These are phyloP conservation scores for Toxotes chatareus DNA, from an alignment of 2,113 vertebrate species.

Conservation along the genomic window DNA sequence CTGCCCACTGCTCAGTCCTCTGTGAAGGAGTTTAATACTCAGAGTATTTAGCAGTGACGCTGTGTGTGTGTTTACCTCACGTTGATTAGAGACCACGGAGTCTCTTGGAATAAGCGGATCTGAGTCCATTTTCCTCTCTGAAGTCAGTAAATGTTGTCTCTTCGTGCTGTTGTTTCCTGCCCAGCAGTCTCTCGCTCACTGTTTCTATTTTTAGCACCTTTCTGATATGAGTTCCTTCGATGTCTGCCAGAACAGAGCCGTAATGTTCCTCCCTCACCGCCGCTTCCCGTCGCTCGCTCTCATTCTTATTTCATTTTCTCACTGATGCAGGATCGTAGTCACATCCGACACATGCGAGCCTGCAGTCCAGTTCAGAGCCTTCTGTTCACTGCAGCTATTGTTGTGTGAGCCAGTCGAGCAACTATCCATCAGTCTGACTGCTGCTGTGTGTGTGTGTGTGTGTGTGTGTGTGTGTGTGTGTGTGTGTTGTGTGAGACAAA, in stretches of 20 bases:
- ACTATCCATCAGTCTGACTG: slow-evolving; percentile 59
- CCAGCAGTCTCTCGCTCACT: slow-evolving; percentile 6
- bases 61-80: slow-evolving; percentile 20
- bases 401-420: slow-evolving; percentile 34
- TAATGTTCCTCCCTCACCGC: neutral
- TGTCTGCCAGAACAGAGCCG: slow-evolving; percentile 26
- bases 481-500: slow-evolving; percentile 25
- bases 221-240: slow-evolving; percentile 24
- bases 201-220: slow-evolving; percentile 67
- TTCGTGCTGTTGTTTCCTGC: slow-evolving; percentile 9
- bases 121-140: neutral
- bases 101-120: neutral
- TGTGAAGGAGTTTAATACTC: no score
- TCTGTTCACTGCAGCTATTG: slow-evolving; percentile 50
- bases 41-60: no score
- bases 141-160: neutral
- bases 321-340: slow-evolving; percentile 11
- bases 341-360: slow-evolving; percentile 13
- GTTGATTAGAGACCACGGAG: neutral
- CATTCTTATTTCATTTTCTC: slow-evolving; percentile 53
- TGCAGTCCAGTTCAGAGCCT: slow-evolving; percentile 17
- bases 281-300: neutral
- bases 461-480: slow-evolving; percentile 26
- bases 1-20: no score
- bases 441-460: slow-evolving; percentile 19